Conservation (phyloP, 2,888 invertebrate species). For the Ypsolopha scabrella region DNA sequence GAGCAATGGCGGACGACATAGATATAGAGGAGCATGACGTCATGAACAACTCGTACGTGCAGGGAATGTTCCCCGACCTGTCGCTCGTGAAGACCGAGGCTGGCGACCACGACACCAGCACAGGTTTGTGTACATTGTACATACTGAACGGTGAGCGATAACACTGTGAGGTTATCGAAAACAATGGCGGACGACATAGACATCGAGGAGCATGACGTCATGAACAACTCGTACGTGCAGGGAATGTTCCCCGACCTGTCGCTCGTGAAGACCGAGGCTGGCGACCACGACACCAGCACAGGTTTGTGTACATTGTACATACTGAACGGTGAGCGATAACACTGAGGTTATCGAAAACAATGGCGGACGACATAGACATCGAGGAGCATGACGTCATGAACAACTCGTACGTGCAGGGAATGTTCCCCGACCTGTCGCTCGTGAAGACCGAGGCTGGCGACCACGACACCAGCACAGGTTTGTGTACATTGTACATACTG, state of each 20-base stretch:
- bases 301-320: too few relatives aligned
- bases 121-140: too few relatives aligned
- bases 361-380: constrained; percentile 53
- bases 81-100: constrained; percentile 8
- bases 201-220: constrained; percentile 43
- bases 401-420: constrained; percentile 26
- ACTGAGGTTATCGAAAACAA: too few relatives aligned
- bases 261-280: constrained; percentile 8
- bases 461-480: too few relatives aligned
- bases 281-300: constrained; percentile 1
- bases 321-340: too few relatives aligned
- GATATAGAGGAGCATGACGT: constrained; percentile 50
- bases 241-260: constrained; percentile 27
- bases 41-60: constrained; percentile 30
- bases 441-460: constrained; percentile 8
- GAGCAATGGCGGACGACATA: too few relatives aligned
- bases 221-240: constrained; percentile 31
- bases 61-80: constrained; percentile 28
- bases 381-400: constrained; percentile 44
- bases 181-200: constrained; percentile 28
- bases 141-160: too few relatives aligned
- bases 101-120: constrained; percentile 4
- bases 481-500: too few relatives aligned
- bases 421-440: constrained; percentile 24
- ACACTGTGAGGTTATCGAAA: too few relatives aligned